Conservation (phyloP, 2,113 vertebrate genomes). For the human region GRCh38 chr15:59500501-59501000, state of each 20-base stretch:
- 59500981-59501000: background rate
- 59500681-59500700: background rate
- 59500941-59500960: background rate
- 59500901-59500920: background rate
- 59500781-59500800: background rate
- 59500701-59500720: background rate
- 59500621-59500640: background rate
- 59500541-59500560: too few species aligned
- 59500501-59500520: too few species aligned
- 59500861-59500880: background rate
- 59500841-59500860: background rate
- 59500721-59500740: background rate
- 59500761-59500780: background rate
- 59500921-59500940: background rate
- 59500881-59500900: background rate
- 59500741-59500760: background rate
- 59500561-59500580: too few species aligned
- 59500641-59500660: background rate
- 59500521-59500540: too few species aligned
- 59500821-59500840: background rate
- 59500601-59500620: background rate
- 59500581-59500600: too few species aligned
- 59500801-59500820: background rate
- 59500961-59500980: background rate
- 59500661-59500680: background rate